Percentiles rank a stretch among this genome's conserved stretches.
phyloP scores from a whole-genome alignment of 1,140 invertebrate genomes.

The Drosophila sproati region DNA sequence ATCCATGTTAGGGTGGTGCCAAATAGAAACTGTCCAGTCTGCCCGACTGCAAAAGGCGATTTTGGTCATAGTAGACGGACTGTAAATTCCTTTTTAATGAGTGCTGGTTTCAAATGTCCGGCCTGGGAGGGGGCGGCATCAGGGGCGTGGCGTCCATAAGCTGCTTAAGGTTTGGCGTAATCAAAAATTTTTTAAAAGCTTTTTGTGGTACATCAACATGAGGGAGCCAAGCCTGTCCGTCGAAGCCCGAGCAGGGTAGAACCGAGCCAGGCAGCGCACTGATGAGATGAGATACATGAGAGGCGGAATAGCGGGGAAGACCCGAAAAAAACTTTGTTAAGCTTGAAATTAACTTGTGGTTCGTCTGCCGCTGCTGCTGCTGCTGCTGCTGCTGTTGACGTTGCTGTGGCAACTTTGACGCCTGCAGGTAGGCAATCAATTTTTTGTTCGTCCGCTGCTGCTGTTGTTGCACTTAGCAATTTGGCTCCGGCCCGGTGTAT shows the following conservation, averaged over 20 bases:
- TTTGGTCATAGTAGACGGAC: slow-evolving; percentile 23
- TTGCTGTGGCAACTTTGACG: slow-evolving; percentile 68
- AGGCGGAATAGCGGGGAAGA: neutral
- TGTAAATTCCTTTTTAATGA: slow-evolving; percentile 84
- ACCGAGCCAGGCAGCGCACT: neutral
- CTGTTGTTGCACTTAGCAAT: slow-evolving; percentile 69
- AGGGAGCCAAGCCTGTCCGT: slow-evolving; percentile 46
- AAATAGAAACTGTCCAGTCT: slow-evolving; percentile 36
- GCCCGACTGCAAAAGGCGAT: neutral
- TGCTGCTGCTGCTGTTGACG: slow-evolving; percentile 10
- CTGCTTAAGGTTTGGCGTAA: slow-evolving; percentile 81
- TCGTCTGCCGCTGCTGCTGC: slow-evolving; percentile 53
- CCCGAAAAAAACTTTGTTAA: slow-evolving; percentile 71
- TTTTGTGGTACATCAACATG: slow-evolving; percentile 75
- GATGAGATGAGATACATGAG: slow-evolving; percentile 5
- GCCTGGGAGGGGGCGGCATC: neutral
- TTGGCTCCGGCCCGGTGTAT: slow-evolving; percentile 48
- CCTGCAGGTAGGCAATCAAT: slow-evolving; percentile 80
- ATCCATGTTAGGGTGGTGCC: slow-evolving; percentile 27
- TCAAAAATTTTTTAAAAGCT: slow-evolving; percentile 83
- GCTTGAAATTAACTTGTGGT: slow-evolving; percentile 82
- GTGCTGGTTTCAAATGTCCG: slow-evolving; percentile 54
- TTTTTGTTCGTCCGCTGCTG: slow-evolving; percentile 36
- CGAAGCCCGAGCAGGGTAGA: slow-evolving; percentile 2
- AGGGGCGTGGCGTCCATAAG: slow-evolving; percentile 55